Conservation (phyloP, 2,797 vertebrate genomes). For the Bradypodion pumilum region DNA sequence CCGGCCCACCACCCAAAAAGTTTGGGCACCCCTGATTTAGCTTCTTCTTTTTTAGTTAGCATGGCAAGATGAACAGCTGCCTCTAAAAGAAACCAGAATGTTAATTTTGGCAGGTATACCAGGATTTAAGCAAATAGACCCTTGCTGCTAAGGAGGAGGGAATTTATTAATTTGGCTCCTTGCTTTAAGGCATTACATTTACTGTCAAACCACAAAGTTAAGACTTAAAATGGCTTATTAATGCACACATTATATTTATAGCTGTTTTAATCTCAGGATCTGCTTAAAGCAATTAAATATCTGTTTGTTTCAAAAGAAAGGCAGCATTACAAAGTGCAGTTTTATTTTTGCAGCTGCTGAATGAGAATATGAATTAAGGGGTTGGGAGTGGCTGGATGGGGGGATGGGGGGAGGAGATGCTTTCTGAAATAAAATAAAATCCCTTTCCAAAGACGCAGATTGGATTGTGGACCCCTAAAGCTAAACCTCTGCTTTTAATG, state of each 20-base stretch:
- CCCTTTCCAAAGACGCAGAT: conserved; percentile 34
- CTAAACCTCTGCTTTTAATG: conserved; percentile 35
- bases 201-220: conserved; percentile 72
- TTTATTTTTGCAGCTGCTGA: conserved; percentile 52
- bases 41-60: conserved; percentile 58
- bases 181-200: conserved; percentile 69
- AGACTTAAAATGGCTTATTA: conserved; percentile 72
- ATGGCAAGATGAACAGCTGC: conserved; percentile 57
- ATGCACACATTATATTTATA: conserved; percentile 66
- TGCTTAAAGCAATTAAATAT: conserved; percentile 67
- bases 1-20: too few species aligned
- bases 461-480: conserved; percentile 17
- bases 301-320: conserved; percentile 57
- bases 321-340: conserved; percentile 52
- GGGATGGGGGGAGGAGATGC: background rate
- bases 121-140: conserved; percentile 70
- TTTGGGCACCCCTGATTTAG: too few species aligned
- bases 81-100: conserved; percentile 74
- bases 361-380: conserved; percentile 39
- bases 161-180: conserved; percentile 70
- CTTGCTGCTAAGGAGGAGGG: conserved; percentile 50
- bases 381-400: too few species aligned
- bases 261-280: conserved; percentile 68
- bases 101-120: conserved; percentile 69
- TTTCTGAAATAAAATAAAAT: conserved; percentile 35